phyloP scores from a whole-genome alignment of 2,888 invertebrate species.

The Dysmachus trigonus region DNA sequence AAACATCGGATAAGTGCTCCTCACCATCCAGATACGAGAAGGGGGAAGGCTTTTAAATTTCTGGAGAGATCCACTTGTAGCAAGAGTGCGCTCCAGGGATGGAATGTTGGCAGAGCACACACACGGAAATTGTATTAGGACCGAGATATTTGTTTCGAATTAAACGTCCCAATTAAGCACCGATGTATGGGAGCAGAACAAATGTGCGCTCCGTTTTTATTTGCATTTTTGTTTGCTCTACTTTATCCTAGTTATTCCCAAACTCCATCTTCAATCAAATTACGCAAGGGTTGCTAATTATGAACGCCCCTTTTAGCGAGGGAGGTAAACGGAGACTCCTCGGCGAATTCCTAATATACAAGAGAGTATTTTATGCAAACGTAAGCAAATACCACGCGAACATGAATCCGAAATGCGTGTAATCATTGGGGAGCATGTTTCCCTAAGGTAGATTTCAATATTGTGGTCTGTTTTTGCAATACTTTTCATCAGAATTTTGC shows the following conservation, averaged over 20 bases:
- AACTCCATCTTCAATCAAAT: background rate
- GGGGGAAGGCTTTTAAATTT: background rate
- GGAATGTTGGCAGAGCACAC: background rate
- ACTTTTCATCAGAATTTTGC: background rate
- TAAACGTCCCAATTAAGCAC: background rate
- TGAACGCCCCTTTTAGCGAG: background rate
- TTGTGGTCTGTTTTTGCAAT: background rate
- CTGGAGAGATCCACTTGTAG: background rate
- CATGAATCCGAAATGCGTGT: background rate
- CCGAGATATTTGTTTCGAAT: background rate
- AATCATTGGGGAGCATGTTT: background rate
- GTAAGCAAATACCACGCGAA: background rate
- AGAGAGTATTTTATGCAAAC: background rate
- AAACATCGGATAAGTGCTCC: background rate
- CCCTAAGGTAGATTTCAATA: background rate
- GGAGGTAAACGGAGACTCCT: background rate
- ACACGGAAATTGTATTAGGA: background rate
- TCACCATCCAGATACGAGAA: background rate
- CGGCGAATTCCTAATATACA: background rate
- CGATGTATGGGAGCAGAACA: background rate
- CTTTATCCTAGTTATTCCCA: background rate
- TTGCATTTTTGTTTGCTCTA: background rate
- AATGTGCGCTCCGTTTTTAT: background rate
- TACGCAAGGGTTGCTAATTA: background rate
- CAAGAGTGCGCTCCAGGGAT: background rate